Base-by-base conservation (phyloP, 1,140 invertebrate species). In the Cydia pomonella region DNA sequence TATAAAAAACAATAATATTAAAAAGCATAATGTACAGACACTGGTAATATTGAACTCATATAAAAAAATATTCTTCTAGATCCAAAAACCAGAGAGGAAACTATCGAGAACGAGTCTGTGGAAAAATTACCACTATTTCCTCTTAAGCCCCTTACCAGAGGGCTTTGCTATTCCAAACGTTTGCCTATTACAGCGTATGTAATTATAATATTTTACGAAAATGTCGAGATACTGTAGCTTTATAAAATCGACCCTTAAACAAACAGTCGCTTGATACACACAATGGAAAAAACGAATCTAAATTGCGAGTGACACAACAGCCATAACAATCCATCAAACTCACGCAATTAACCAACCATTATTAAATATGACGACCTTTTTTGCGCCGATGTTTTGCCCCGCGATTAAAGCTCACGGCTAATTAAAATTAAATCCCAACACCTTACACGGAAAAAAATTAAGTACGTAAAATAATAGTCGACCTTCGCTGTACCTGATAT, bases 401-500 rank as follows among this genome's bases (percentile, higher is more conserved):
- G 25, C 25, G 5, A 64, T 2, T 69, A 69, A 69, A 18, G 64
- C 27, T 69, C 29, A 13, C n/a, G 23, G 64, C 29, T 69, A 69
- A 69, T 69, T 69, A 69, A 69, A 69, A 69, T 63, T 9, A n/a
- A 33, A 69, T 66, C 27, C 63, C 6, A 13, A 69, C 29, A 33
- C 63, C 25, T 38, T 38, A n/a, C 27, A 66, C 64, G 64, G 33
- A 69, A 69, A 69, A 69, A 69, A 29, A n/a, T 33, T 38, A 33
- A 33, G 64, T 33, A 69, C 13, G 0, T 41, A 41, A 66, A 66
- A 38, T 66, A 33, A 66, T 29, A 27, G 18, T 10, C 27, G 63
- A 69, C 64, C 64, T 69, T 69, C 13, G 18, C 12, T 25, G 25
- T 66, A 63, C 27, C 63, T 38, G 64, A 69, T 69, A 69, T 69